Evolutionary conservation across 2,888 invertebrate genomes (phyloP), one percentile per base, ranked within the genome.

Genomic region (Drosophila formosana): DNA sequence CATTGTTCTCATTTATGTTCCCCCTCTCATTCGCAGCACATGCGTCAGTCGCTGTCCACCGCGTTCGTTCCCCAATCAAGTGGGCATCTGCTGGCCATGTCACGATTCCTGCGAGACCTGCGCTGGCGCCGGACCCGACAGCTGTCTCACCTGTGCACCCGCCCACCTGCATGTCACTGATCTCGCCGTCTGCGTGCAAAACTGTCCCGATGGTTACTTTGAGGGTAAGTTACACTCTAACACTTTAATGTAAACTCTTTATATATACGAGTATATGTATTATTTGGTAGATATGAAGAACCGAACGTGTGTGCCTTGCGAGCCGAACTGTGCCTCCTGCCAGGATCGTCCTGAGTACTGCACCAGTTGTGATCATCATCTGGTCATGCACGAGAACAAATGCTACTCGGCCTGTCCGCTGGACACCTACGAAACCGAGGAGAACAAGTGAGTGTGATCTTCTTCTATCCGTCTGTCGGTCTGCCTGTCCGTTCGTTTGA

Each of bases 101-200:
- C 97, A 97, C 90, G 96, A 97, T 89, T 96, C 97, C 11, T 98
- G 98, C 89, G 96, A 96, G 90, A 97, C 96, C 13, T 98, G 98
- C 88, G 96, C 96, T 26, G 98, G 97, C 6, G 95, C 97, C 3
- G 96, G 97, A 9, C 96, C 96, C 90, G 96, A 97, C 90, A 96
- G 96, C 58, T 97, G 97, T 89, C 93, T 97, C 47, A 95, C 96
- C 2, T 97, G 97, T 91, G 96, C 96, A 0, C 96, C 96, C 3
- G 96, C 96, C 50, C 96, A 97, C 91, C 94, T 97, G 49, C 94
- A 96, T 88, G 96, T 97, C 55, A 95, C 95, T 13, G 97, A 97
- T 93, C 93, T 97, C 69, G 96, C 96, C 45, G 96, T 97, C 23
- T 98, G 98, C 88, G 93, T 97, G 67, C 97, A 97, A 91, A 95